Percentiles rank a stretch among this genome's conserved stretches.
These are phyloP conservation scores for Dione juno DNA, from an alignment of 2,888 invertebrate species.

Conservation along the genomic window DNA sequence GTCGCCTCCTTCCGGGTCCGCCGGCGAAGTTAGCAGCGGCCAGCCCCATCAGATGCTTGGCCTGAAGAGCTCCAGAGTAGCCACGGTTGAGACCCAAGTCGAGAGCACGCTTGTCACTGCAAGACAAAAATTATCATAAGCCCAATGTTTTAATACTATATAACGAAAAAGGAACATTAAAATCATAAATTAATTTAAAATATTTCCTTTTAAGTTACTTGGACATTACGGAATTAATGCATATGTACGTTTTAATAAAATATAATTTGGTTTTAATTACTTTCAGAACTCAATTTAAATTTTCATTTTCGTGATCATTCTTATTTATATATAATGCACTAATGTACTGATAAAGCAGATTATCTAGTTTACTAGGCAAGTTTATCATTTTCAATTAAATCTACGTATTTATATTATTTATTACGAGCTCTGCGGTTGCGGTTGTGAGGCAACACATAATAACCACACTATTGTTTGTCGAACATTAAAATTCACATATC, in stretches of 20 bases:
- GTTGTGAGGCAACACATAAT: neutral
- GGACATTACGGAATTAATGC: no score
- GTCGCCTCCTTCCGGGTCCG: constrained; percentile 94
- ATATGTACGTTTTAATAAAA: no score
- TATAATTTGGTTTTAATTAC: no score
- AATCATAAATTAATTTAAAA: no score
- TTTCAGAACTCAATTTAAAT: no score
- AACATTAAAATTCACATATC: constrained; percentile 4
- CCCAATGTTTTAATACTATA: neutral
- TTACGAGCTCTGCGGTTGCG: neutral
- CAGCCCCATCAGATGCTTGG: constrained; percentile 95
- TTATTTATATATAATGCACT: no score
- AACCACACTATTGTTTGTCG: constrained; percentile 7
- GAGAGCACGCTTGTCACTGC: constrained; percentile 92
- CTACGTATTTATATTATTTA: neutral
- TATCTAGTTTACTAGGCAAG: neutral
- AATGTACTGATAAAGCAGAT: no score
- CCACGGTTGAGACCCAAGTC: constrained; percentile 95
- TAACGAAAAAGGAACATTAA: neutral
- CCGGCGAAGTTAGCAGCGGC: constrained; percentile 95
- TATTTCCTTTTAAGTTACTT: no score
- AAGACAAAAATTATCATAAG: constrained; percentile 47
- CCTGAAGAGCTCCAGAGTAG: constrained; percentile 94
- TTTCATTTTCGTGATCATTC: no score
- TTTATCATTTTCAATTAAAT: neutral